phyloP scores from a whole-genome alignment of 2,888 invertebrate genomes.

The Synergus laeviventris region DNA sequence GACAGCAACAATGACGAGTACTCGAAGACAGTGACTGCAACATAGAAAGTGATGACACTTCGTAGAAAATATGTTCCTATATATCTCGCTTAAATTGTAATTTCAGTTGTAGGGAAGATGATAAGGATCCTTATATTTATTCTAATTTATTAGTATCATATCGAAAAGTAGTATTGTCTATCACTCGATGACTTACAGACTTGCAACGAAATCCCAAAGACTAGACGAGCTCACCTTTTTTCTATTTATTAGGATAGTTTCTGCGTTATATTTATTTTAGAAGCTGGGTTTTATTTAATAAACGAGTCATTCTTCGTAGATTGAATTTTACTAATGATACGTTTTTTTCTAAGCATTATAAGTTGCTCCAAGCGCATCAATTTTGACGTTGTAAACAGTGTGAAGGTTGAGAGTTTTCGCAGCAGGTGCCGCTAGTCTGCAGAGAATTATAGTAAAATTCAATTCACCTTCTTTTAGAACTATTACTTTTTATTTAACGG shows the following conservation, averaged over 20 bases:
- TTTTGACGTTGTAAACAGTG: not conserved
- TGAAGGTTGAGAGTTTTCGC: not conserved
- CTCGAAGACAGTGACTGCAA: constrained; percentile 53
- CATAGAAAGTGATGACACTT: constrained; percentile 53
- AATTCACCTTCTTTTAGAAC: not conserved
- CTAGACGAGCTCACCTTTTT: constrained; percentile 14
- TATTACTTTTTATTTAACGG: not conserved
- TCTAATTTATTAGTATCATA: not conserved
- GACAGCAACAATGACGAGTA: constrained; percentile 41
- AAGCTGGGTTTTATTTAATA: not conserved
- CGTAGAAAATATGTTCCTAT: constrained; percentile 23
- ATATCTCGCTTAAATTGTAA: not conserved
- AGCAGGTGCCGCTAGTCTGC: not conserved
- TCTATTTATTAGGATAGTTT: not conserved
- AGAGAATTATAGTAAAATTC: constrained; percentile 10
- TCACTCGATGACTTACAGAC: constrained; percentile 33
- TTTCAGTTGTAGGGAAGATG: not conserved
- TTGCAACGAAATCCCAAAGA: constrained; percentile 35
- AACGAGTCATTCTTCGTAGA: constrained; percentile 16
- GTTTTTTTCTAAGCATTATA: no score
- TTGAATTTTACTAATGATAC: no score
- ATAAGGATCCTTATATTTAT: not conserved
- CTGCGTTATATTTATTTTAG: not conserved
- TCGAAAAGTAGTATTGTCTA: not conserved
- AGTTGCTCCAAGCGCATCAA: no score